Percentiles rank a stretch among this genome's conserved stretches.
These are phyloP conservation scores for Lucilia cuprina DNA, from an alignment of 1,140 invertebrate genomes.

Conservation along the genomic window DNA sequence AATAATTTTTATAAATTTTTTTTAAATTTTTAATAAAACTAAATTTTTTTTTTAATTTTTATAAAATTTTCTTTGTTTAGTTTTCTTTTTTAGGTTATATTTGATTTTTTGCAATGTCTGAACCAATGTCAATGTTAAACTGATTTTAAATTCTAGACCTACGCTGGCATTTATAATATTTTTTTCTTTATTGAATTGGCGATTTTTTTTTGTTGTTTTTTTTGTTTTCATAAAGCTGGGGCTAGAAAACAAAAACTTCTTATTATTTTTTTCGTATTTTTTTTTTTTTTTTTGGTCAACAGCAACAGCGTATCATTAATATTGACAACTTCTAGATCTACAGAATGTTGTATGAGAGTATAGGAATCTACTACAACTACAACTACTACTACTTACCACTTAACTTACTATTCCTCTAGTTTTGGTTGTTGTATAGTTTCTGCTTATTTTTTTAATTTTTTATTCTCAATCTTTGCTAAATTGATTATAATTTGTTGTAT, in stretches of 20 bases:
- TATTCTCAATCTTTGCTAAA: slow-evolving; percentile 9
- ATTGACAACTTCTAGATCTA: slow-evolving; percentile 2
- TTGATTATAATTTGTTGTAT: slow-evolving; percentile 7
- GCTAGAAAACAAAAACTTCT: not conserved
- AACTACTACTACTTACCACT: too few relatives aligned
- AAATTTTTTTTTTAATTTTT: not conserved
- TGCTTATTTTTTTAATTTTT: not conserved
- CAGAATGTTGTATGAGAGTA: too few relatives aligned
- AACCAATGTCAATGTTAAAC: slow-evolving; percentile 62
- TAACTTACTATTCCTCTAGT: not conserved
- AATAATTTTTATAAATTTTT: not conserved
- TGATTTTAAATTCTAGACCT: slow-evolving; percentile 59
- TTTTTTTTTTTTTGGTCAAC: slow-evolving; percentile 33
- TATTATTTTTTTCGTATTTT: not conserved
- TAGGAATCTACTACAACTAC: too few relatives aligned
- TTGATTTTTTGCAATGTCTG: slow-evolving; percentile 47
- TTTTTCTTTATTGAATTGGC: slow-evolving; percentile 35
- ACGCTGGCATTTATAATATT: slow-evolving; percentile 60
- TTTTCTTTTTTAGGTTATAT: not conserved
- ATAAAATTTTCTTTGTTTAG: not conserved
- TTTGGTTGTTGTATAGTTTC: not conserved
- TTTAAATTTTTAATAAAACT: not conserved
- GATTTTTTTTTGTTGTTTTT: not conserved
- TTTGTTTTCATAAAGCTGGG: not conserved
- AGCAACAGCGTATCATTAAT: not conserved